A percentile compares a stretch with the other conserved stretches of the same genome.
These are phyloP conservation scores for Chrysina gloriosa DNA, from an alignment of 2,888 invertebrate genomes.

Conservation along the genomic window DNA sequence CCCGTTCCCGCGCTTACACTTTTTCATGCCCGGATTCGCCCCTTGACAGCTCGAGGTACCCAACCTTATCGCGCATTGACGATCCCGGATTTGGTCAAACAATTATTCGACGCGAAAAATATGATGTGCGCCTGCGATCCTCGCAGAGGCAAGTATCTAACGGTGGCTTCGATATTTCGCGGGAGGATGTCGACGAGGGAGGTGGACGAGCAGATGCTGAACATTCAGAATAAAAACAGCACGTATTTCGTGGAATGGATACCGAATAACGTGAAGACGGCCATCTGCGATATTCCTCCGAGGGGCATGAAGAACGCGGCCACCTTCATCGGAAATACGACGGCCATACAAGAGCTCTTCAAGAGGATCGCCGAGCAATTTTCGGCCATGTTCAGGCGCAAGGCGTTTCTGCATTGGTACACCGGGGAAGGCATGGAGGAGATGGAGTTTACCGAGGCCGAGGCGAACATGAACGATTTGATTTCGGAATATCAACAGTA, in stretches of 20 bases:
- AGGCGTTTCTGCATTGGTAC: conserved; percentile 84
- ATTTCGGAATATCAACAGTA: conserved; percentile 83
- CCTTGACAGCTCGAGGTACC: conserved; percentile 71
- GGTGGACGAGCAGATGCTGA: conserved; percentile 72
- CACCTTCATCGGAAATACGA: conserved; percentile 71
- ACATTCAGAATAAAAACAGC: conserved; percentile 76
- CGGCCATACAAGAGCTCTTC: conserved; percentile 84
- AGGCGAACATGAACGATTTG: conserved; percentile 79
- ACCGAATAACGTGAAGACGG: conserved; percentile 79
- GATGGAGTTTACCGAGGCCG: conserved; percentile 79
- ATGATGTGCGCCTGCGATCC: conserved; percentile 94
- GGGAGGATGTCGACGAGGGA: conserved; percentile 77
- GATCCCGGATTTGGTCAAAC: conserved; percentile 82
- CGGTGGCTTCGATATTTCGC: conserved; percentile 84
- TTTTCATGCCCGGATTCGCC: conserved; percentile 76
- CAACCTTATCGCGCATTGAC: conserved; percentile 80
- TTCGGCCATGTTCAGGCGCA: conserved; percentile 75
- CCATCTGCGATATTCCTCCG: conserved; percentile 78
- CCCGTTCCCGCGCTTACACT: conserved; percentile 75
- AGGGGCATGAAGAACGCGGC: conserved; percentile 63
- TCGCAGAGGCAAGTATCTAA: conserved; percentile 80
- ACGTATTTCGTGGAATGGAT: conserved; percentile 77
- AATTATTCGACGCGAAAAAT: conserved; percentile 87
- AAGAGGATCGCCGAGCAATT: conserved; percentile 67
- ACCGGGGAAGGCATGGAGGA: conserved; percentile 81